A percentile compares a stretch with the other conserved stretches of the same genome.
Conservation (phyloP, 2,888 invertebrate species). For the Andrena praecox region DNA sequence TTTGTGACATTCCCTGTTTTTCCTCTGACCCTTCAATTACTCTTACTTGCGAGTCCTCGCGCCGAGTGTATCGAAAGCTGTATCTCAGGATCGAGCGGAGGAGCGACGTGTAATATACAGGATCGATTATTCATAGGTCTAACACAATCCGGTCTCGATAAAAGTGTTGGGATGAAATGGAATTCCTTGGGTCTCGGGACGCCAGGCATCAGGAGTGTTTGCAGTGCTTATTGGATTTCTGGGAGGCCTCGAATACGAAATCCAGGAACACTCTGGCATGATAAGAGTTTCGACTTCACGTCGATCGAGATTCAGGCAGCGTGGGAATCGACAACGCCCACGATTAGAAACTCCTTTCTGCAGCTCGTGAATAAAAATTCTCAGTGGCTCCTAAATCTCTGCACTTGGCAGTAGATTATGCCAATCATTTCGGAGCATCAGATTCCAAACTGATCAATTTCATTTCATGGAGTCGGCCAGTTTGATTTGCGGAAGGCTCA, state of each 20-base stretch:
- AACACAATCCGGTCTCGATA: neutral
- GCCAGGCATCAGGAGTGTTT: slow-evolving; percentile 3
- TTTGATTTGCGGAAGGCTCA: no score
- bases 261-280: slow-evolving; percentile 12
- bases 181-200: neutral
- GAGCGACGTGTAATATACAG: neutral
- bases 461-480: no score
- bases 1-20: no score
- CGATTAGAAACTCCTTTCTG: neutral
- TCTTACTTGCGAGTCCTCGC: neutral
- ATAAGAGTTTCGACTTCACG: slow-evolving; percentile 21
- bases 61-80: neutral
- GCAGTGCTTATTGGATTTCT: slow-evolving; percentile 47
- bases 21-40: no score
- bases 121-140: neutral
- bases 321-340: slow-evolving; percentile 11
- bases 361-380: neutral
- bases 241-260: slow-evolving; percentile 6
- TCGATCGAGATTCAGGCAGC: slow-evolving; percentile 28
- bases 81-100: neutral
- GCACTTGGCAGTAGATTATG: neutral
- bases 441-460: no score
- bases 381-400: neutral
- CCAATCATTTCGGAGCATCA: no score
- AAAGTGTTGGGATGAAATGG: slow-evolving; percentile 14